Percentiles rank a stretch among this genome's conserved stretches.
These are phyloP conservation scores for Arenaria interpres DNA, from an alignment of 2,113 vertebrate species.

Conservation along the genomic window DNA sequence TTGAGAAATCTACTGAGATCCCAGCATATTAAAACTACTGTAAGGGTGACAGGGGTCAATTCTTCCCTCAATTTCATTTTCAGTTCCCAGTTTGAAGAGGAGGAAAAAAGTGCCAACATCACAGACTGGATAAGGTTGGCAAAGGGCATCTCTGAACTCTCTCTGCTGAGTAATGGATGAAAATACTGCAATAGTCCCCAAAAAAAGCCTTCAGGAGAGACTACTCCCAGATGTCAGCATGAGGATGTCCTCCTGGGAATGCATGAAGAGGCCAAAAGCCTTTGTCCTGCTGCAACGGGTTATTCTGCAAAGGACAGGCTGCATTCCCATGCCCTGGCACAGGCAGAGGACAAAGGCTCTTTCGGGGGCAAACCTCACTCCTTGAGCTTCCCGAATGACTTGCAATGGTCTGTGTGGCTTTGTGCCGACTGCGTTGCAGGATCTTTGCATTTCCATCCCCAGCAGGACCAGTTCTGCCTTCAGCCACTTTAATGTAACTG, in stretches of 20 bases:
- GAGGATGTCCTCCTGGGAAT: neutral
- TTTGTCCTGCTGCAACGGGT: neutral
- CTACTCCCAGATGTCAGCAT: neutral
- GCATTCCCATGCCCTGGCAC: neutral
- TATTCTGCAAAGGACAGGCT: neutral
- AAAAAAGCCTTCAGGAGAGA: neutral
- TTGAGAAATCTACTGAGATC: neutral
- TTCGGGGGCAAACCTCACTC: neutral
- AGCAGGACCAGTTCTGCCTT: conserved; percentile 18
- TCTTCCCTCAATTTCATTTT: neutral
- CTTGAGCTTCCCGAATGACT: neutral
- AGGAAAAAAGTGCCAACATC: neutral
- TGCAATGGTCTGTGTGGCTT: neutral
- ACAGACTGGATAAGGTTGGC: neutral
- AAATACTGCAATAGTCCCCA: neutral
- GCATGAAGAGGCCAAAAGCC: neutral
- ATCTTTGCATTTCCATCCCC: neutral
- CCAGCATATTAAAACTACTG: conserved; percentile 9
- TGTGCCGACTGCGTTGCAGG: neutral
- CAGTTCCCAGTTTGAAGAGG: neutral
- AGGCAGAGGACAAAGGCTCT: neutral
- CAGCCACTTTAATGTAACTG: neutral
- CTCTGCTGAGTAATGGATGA: neutral
- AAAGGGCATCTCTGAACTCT: neutral
- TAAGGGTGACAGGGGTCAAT: neutral